Evolutionary conservation across 2,797 vertebrate genomes (phyloP), one percentile per base, ranked within the genome.

Genomic region (Anguilla obscura): DNA sequence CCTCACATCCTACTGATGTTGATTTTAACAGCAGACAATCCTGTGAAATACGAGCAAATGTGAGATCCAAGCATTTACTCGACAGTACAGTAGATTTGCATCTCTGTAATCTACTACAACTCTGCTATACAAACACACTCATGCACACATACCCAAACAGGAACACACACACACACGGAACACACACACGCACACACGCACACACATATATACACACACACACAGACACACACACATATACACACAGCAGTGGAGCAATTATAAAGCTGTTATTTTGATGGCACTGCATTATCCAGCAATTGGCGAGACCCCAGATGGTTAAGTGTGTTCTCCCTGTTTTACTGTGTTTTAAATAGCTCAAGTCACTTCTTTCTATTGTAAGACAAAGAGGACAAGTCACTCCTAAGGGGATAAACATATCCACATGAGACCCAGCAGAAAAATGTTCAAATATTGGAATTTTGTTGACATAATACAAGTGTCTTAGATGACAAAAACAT

Each of bases 311-410:
- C 84, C 18, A 63, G 54, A 36, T 30, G 8, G 10, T 27, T 60
- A 85, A 85, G 84, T 85, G 56, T 85, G 30, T 21, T 27, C n/a
- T 85, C n/a, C 40, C n/a, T 56, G n/a, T 18, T 60, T 63, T 60
- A 21, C 16, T 58, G 54, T 2, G 84, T 36, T 60, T 60, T 60
- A 60, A 85, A 85, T 60, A 36, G 52, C 56, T 1, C 12, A 30
- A 85, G 54, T 60, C 84, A 36, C 54, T 85, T 40, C 33, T 21
- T 60, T 40, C 30, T 21, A 36, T 21, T 85, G 54, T 63, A 60
- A 60, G 40, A 58, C 84, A 85, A 84, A 83, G 83, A 56, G 83
- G 82, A 54, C 54, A 54, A 60, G 52, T 63, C 50, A n/a, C 6
- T 30, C 52, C 12, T 56, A 1, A 21, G 36, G 40, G 36, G 5